These are phyloP conservation scores for Deilephila elpenor DNA, from an alignment of 2,888 invertebrate genomes.

Conservation along the genomic window DNA sequence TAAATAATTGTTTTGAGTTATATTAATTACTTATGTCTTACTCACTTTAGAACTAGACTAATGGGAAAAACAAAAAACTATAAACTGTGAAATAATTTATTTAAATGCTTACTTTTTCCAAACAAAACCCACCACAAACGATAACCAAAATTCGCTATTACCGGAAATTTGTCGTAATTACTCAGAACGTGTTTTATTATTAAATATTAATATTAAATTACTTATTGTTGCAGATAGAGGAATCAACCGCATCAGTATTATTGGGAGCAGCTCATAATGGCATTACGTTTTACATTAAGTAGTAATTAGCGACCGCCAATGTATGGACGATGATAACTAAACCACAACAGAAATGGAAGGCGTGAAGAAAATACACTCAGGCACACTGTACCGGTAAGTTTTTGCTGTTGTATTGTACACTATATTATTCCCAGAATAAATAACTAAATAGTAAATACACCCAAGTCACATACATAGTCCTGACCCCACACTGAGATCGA, in stretches of 20 bases:
- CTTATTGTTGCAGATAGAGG: constrained; percentile 55
- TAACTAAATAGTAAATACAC: no score
- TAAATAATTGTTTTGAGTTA: no score
- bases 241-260: constrained; percentile 49
- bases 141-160: background rate
- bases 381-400: constrained; percentile 81
- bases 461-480: no score
- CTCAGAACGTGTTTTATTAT: background rate
- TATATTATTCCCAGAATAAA: no score
- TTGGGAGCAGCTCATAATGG: constrained; percentile 63
- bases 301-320: constrained; percentile 59
- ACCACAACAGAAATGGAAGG: constrained; percentile 75
- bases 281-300: constrained; percentile 62
- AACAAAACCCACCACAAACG: no score
- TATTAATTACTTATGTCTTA: no score
- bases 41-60: no score
- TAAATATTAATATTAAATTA: background rate
- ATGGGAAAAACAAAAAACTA: no score
- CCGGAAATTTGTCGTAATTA: background rate
- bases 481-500: no score
- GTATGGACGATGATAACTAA: constrained; percentile 73
- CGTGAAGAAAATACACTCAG: constrained; percentile 83
- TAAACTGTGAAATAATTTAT: no score
- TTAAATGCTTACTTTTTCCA: no score
- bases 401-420: background rate